These are phyloP conservation scores for Centropus unirufus DNA, from an alignment of 2,113 vertebrate genomes.

Conservation along the genomic window DNA sequence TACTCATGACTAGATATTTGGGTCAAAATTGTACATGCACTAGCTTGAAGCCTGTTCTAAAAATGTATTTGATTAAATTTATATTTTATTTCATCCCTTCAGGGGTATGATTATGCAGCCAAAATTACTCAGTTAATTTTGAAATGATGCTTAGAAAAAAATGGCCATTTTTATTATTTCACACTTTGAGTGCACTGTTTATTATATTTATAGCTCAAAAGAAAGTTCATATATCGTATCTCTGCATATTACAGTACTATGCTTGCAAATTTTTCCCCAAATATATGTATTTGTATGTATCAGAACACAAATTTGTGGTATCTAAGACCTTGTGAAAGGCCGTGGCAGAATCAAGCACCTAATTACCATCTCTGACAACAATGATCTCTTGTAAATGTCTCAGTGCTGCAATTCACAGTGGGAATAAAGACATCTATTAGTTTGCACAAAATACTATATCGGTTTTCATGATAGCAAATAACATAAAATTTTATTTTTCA, in stretches of 20 bases:
- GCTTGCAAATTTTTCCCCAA: background rate
- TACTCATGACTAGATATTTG: slow-evolving; percentile 64
- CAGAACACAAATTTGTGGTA: background rate
- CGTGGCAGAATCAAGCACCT: background rate
- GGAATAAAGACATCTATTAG: background rate
- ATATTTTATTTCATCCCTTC: slow-evolving; percentile 52
- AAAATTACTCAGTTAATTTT: slow-evolving; percentile 63
- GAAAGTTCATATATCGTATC: background rate
- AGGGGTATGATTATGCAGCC: slow-evolving; percentile 42
- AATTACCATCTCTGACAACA: background rate
- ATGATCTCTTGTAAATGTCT: background rate
- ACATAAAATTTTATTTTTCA: background rate
- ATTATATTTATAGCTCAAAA: background rate
- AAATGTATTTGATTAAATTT: slow-evolving; percentile 54
- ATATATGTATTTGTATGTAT: background rate
- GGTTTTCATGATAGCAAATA: background rate
- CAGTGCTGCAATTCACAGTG: background rate
- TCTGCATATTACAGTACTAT: background rate
- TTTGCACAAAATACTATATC: background rate
- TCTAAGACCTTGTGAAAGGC: background rate
- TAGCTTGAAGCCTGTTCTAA: slow-evolving; percentile 37
- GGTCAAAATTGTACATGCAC: slow-evolving; percentile 38
- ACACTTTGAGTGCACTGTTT: background rate
- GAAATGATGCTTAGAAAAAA: slow-evolving; percentile 61
- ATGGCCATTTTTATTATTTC: slow-evolving; percentile 26